These are phyloP conservation scores for Eubasilissa regina DNA, from an alignment of 1,140 invertebrate species.

Conservation along the genomic window DNA sequence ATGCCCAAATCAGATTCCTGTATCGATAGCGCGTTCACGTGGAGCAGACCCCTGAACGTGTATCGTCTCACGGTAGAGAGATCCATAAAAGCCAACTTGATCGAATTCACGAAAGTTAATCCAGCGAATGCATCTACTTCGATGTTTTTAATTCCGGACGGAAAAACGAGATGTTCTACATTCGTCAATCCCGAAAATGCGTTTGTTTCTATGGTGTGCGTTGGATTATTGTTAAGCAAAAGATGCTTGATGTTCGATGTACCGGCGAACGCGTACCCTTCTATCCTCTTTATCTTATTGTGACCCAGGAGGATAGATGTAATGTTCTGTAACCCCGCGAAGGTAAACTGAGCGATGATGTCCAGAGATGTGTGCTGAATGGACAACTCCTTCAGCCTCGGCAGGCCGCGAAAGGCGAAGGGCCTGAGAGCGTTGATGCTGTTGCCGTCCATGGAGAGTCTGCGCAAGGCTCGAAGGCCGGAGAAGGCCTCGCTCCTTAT, in stretches of 20 bases:
- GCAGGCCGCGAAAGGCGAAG: slow-evolving; percentile 86
- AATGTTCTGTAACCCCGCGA: slow-evolving; percentile 87
- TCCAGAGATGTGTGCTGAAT: slow-evolving; percentile 86
- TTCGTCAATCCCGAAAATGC: slow-evolving; percentile 88
- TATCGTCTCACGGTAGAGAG: slow-evolving; percentile 78
- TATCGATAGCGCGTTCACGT: slow-evolving; percentile 81
- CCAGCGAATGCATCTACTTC: slow-evolving; percentile 86
- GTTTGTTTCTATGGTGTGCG: slow-evolving; percentile 81
- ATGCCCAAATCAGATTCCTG: slow-evolving; percentile 88
- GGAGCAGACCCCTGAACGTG: slow-evolving; percentile 83
- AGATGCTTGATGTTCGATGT: slow-evolving; percentile 85
- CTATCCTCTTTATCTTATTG: slow-evolving; percentile 84
- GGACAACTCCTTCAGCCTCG: slow-evolving; percentile 81
- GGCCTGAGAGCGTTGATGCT: slow-evolving; percentile 84
- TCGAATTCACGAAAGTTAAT: slow-evolving; percentile 81
- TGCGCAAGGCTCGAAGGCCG: slow-evolving; percentile 79
- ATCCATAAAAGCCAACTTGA: slow-evolving; percentile 90
- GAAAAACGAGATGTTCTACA: slow-evolving; percentile 82
- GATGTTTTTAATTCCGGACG: slow-evolving; percentile 83
- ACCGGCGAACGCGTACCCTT: slow-evolving; percentile 86
- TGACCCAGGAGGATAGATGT: slow-evolving; percentile 82
- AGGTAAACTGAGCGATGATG: slow-evolving; percentile 84
- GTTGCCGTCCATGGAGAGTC: slow-evolving; percentile 84
- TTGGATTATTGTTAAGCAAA: slow-evolving; percentile 83
- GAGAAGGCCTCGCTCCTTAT: slow-evolving; percentile 86